A percentile compares a stretch with the other conserved stretches of the same genome.
phyloP scores from a whole-genome alignment of 2,113 vertebrate species.

The Choloepus hoffmanni region DNA sequence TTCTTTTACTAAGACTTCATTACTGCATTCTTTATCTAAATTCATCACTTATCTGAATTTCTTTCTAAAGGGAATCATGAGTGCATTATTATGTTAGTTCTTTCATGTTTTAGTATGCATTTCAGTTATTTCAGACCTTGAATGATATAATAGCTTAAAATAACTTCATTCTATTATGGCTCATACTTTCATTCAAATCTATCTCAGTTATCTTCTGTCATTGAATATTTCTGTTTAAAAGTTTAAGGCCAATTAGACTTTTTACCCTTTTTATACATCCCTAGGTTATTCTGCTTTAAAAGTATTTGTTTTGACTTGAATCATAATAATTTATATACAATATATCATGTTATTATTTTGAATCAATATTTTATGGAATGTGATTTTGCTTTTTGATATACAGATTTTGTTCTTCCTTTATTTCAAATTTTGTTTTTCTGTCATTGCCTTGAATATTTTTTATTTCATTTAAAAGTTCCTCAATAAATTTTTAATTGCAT shows the following conservation, averaged over 20 bases:
- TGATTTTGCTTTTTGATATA: not conserved
- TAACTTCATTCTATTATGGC: not conserved
- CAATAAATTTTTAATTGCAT: not conserved
- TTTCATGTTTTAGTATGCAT: not conserved
- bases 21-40: not conserved
- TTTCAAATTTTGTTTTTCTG: not conserved
- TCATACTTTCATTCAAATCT: not conserved
- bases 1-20: not conserved
- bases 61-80: not conserved
- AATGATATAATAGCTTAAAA: not conserved
- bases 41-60: not conserved
- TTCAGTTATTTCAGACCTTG: not conserved
- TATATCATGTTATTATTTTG: not conserved
- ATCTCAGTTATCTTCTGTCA: not conserved
- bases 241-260: not conserved
- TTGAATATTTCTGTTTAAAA: slow-evolving; percentile 20
- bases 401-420: not conserved
- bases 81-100: not conserved
- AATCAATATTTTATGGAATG: not conserved
- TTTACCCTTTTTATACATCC: not conserved
- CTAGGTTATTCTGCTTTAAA: not conserved
- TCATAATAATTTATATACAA: not conserved
- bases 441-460: not conserved
- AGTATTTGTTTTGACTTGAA: not conserved
- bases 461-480: not conserved